Evolutionary conservation across 1,140 invertebrate genomes (phyloP), one percentile per base, ranked within the genome.

Genomic region (Grapholita molesta): DNA sequence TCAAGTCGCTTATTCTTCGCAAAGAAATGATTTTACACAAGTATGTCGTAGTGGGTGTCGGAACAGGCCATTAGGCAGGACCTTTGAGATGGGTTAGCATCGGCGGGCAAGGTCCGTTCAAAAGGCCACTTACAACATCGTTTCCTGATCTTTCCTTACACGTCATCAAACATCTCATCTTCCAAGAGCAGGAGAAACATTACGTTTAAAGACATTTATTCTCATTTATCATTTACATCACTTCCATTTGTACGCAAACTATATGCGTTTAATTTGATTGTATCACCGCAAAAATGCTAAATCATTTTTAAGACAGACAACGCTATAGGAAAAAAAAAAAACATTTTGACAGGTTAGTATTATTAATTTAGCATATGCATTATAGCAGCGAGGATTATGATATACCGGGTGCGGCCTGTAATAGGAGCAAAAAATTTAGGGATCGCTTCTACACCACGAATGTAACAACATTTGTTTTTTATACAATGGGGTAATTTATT

Each of bases 81-180:
- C 76, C 74, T 86, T 81, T 86, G 80, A 84, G 79, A 73, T 73
- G 76, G 80, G 82, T 84, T 76, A 72, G 68, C 74, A 12, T 15
- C 68, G 18, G 12, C 24, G 57, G 21, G 11, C 48, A 65, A 67
- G 69, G 69, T 38, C 53, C 70, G 74, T 75, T 80, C 79, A 82
- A 82, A 83, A 77, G 76, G 67, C 76, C 73, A 78, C 75, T 82
- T 76, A 78, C 67, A 78, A 78, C 75, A 77, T 79, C 83, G 77
- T 80, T 80, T 84, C 83, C 82, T 86, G 78, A 83, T 86, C 77
- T 83, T 74, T 75, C 76, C 80, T 84, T 71, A 74, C 74, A 78
- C 77, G 75, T 80, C 76, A 77, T 80, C 77, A 77, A 73, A 80
- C 75, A 81, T 78, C 67, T 72, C 67, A 78, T 75, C 76, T 70